A percentile compares a stretch with the other conserved stretches of the same genome.
Conservation (phyloP, 2,113 vertebrate genomes). For the Terrapene triunguis region DNA sequence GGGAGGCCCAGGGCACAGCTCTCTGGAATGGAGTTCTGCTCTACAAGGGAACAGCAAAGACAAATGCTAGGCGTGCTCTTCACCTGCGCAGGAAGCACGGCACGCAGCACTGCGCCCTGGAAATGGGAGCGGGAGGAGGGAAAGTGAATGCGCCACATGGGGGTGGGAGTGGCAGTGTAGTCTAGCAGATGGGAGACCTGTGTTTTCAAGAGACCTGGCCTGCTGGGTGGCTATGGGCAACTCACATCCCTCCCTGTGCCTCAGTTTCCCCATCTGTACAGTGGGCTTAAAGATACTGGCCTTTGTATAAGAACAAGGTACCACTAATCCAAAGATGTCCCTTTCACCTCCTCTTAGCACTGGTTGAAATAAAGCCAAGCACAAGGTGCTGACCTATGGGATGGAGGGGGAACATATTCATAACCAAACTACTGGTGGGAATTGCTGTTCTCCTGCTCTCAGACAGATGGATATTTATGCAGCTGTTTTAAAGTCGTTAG, state of each 20-base stretch:
- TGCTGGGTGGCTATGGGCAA: neutral
- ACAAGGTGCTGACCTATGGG: neutral
- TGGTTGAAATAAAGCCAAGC: neutral
- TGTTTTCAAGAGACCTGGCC: neutral
- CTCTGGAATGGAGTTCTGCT: neutral
- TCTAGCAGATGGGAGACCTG: neutral
- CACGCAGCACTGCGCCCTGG: neutral
- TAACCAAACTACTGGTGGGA: neutral
- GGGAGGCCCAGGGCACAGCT: accelerated
- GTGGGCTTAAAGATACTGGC: neutral
- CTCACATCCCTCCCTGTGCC: neutral
- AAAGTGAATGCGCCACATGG: neutral
- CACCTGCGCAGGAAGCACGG: accelerated
- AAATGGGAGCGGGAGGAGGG: neutral
- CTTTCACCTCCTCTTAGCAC: neutral
- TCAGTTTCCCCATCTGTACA: neutral
- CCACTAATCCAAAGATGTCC: neutral
- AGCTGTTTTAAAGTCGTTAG: neutral
- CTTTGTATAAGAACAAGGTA: neutral
- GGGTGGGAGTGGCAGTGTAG: neutral
- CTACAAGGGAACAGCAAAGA: neutral
- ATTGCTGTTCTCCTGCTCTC: neutral
- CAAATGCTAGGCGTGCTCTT: neutral
- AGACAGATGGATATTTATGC: neutral
- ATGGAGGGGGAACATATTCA: neutral